A percentile compares a stretch with the other conserved stretches of the same genome.
Conservation (phyloP, 2,113 vertebrate genomes). For the human region DNA sequence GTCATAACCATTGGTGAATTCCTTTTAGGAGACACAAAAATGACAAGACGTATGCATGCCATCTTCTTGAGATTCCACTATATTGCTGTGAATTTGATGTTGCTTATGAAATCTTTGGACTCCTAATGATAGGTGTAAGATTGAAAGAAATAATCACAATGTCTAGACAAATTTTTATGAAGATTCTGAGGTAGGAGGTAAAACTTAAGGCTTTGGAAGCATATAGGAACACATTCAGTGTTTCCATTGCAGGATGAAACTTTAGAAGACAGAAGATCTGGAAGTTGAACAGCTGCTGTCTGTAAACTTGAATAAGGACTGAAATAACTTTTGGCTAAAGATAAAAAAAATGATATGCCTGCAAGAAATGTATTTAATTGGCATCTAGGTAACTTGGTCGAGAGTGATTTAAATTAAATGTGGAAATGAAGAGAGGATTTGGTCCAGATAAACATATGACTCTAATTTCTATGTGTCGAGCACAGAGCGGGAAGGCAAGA, state of each 20-base stretch:
- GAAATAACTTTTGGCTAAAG: neutral
- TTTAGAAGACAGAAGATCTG: neutral
- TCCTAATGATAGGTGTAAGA: neutral
- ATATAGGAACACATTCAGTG: neutral
- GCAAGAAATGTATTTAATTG: neutral
- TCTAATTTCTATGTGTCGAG: neutral
- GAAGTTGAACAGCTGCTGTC: constrained; percentile 7
- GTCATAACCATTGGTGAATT: neutral
- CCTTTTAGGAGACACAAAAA: neutral
- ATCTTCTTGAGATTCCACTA: neutral
- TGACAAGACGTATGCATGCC: neutral
- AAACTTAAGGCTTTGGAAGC: neutral
- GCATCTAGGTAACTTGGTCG: neutral
- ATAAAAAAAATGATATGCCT: neutral
- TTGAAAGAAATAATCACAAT: neutral
- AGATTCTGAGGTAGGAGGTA: neutral
- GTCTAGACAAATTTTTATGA: neutral
- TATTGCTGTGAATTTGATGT: neutral
- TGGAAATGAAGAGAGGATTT: neutral
- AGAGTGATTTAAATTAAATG: neutral
- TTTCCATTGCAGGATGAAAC: neutral
- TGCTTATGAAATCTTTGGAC: neutral
- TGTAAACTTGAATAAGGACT: neutral
- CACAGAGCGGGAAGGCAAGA: neutral
- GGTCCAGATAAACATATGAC: neutral